These are phyloP conservation scores for Poecilia gillii DNA, from an alignment of 2,797 vertebrate species.

Conservation along the genomic window DNA sequence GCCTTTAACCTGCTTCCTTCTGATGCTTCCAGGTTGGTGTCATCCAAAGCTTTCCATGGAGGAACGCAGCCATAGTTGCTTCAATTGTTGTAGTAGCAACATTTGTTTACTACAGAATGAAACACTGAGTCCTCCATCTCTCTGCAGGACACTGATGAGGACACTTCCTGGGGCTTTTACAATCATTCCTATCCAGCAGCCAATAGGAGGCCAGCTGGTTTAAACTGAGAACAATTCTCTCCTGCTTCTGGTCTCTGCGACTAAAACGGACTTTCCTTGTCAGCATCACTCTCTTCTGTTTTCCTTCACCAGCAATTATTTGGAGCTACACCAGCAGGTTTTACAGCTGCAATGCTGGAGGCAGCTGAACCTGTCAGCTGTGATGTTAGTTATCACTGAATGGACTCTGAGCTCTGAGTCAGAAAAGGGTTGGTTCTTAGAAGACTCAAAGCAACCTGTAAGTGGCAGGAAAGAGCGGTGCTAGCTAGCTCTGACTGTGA, in stretches of 20 bases:
- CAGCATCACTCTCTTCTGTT: background rate
- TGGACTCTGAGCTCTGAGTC: background rate
- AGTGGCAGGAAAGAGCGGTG: background rate
- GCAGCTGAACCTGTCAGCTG: background rate
- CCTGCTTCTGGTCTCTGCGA: conserved; percentile 35
- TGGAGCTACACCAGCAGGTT: too few relatives aligned
- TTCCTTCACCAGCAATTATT: background rate
- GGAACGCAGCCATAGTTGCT: conserved; percentile 65
- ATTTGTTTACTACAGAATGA: conserved; percentile 75
- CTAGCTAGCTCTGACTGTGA: background rate
- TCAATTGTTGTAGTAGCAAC: conserved; percentile 70
- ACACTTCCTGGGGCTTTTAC: conserved; percentile 11
- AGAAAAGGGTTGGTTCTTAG: background rate
- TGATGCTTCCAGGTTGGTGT: conserved; percentile 67
- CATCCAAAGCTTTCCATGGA: conserved; percentile 72
- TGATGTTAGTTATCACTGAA: background rate
- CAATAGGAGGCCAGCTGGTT: conserved; percentile 5
- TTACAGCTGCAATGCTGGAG: background rate
- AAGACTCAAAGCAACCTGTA: background rate
- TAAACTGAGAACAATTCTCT: background rate
- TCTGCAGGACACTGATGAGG: conserved; percentile 2
- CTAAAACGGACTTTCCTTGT: background rate
- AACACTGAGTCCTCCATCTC: conserved; percentile 57
- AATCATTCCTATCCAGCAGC: conserved; percentile 24
- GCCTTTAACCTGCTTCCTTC: background rate